Conservation (phyloP, 2,113 vertebrate species). For the Desmodus rotundus region DNA sequence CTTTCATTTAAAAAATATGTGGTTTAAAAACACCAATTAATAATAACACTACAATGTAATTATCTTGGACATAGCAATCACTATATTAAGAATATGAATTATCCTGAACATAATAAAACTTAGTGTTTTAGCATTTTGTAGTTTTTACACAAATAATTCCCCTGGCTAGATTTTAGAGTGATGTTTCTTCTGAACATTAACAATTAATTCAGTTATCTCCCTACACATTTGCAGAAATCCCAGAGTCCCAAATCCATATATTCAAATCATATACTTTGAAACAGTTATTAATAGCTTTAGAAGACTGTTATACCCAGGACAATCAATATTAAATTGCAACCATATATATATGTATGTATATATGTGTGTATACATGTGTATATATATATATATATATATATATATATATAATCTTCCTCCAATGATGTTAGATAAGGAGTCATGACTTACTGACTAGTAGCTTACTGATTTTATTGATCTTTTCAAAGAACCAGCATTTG, state of each 20-base stretch:
- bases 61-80: background rate
- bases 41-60: background rate
- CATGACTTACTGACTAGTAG: background rate
- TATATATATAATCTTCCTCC: background rate
- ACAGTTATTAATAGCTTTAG: background rate
- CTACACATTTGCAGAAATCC: slow-evolving; percentile 7
- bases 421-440: background rate
- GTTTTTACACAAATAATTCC: background rate
- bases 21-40: background rate
- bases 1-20: background rate
- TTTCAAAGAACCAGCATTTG: background rate
- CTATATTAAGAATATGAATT: background rate
- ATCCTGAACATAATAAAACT: background rate
- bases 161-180: background rate
- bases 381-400: background rate
- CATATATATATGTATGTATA: too few relatives aligned
- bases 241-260: background rate
- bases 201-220: slow-evolving; percentile 30
- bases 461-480: background rate
- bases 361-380: too few relatives aligned
- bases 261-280: slow-evolving; percentile 13
- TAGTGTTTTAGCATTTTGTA: background rate
- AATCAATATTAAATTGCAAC: slow-evolving; percentile 10
- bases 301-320: background rate
- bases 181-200: background rate